Base-by-base conservation (phyloP, 2,888 invertebrate species). In the Pinctada fucata region DNA sequence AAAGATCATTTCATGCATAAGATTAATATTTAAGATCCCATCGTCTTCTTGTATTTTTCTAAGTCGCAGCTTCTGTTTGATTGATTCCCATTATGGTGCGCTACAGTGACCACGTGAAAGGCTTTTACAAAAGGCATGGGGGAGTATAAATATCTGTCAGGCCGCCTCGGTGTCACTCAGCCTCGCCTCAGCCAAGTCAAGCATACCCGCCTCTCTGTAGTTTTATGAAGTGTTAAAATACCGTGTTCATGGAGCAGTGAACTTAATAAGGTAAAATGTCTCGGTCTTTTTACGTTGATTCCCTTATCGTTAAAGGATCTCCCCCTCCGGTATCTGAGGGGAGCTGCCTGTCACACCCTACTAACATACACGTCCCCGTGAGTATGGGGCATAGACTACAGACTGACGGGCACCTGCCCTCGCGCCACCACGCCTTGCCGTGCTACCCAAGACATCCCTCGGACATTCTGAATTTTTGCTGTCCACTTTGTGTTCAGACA, bases 281-380 rank as follows among this genome's bases (percentile, higher is more conserved):
- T n/a, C 87, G 91, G 16, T 92, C 92, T 13, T 92, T 92, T 82
- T 89, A 88, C 72, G 91, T 92, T 70, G 92, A 92, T 83, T 91
- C 92, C 3, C 84, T 92, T 49, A 91, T 92, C 72, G 86, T 90
- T 70, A 90, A 89, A 78, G 88, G 86, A 63, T 67, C 81, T 16
- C 50, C 70, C 8, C 58, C 73, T n/a, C 71, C 73, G 16, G 76
- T 79, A 6, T 79, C 76, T 10, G 58, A 77, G 68, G 52, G 75
- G 50, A 78, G 68, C 47, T 67, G 82, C 48, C 75, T 72, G 8
- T 51, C 76, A 49, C 63, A 64, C 31, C 74, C 65, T 10, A 66
- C 82, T 58, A 58, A 58, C 8, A 69, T 75, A 6, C 76, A 80
- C 58, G 71, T 85, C 45, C 79, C 78, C 49, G 79, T 73, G 58